Percentiles rank a stretch among this genome's conserved stretches.
Conservation (phyloP, 2,797 vertebrate species). For the Bradypodion pumilum region DNA sequence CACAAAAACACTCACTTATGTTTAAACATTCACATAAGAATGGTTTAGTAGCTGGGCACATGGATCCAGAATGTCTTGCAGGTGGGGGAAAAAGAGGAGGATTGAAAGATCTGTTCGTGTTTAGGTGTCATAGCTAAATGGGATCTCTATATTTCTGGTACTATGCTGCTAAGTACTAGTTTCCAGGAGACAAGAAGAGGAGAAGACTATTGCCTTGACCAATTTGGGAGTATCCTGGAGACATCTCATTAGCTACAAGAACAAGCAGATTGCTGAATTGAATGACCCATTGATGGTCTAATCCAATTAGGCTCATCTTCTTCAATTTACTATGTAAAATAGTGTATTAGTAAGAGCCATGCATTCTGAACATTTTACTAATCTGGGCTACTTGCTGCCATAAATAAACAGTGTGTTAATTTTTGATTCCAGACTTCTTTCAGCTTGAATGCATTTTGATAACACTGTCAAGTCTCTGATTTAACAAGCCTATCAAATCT, state of each 20-base stretch:
- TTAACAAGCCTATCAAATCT: conserved; percentile 53
- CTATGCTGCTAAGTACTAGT: background rate
- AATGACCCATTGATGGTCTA: background rate
- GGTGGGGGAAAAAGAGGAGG: no score
- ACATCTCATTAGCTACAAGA: background rate
- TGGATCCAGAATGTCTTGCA: no score
- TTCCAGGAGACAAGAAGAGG: background rate
- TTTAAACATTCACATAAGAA: no score
- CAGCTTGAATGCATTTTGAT: conserved; percentile 32
- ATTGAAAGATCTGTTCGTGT: background rate
- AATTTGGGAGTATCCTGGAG: background rate
- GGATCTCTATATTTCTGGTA: background rate
- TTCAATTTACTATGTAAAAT: conserved; percentile 5
- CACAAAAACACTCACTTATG: no score
- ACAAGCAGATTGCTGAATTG: background rate
- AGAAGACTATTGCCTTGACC: background rate
- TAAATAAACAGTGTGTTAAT: conserved; percentile 16
- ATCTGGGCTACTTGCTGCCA: conserved; percentile 21
- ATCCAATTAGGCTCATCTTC: background rate
- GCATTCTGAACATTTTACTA: conserved; percentile 22
- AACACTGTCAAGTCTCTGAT: conserved; percentile 43
- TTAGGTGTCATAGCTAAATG: background rate
- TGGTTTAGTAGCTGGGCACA: no score
- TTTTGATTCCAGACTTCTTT: conserved; percentile 25
- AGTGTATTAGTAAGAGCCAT: background rate